Base-by-base conservation (phyloP, 2,797 vertebrate genomes). In the Sphenodon punctatus region DNA sequence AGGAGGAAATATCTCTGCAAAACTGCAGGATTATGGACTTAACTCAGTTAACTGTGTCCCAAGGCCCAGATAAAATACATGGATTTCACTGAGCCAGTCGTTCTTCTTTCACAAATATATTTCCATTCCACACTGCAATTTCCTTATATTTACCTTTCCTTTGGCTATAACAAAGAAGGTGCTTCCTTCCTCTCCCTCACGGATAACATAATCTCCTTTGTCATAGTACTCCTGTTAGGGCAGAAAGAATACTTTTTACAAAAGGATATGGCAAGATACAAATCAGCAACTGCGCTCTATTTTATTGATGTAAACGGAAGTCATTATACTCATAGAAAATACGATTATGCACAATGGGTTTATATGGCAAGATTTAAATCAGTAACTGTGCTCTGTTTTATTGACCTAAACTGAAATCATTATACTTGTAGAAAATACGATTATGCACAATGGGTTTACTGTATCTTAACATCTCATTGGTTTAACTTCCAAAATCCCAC, bases 111-210 rank as follows among this genome's bases (percentile, higher is more conserved):
- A n/a, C n/a, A n/a, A n/a, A n/a, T n/a, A 2, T 14, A 16, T 48
- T 65, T 48, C 16, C 10, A 10, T 22, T 30, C 34, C 58, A 22
- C 3, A 16, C n/a, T 60, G 12, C 34, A 30, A n/a, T 8, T 58
- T 67, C 38, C 10, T 53, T 27, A 41, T 2, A 34, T 3, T 96
- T 96, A 99, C 98, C 97, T 97, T 97, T 91, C 98, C 98, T 94
- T 97, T 97, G 30, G 97, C 95, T 85, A 98, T 97, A 88, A 99
- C 97, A 94, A 97, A 99, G 91, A 99, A 99, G 22, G 98, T 99
- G 82, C 96, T 98, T 81, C 98, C 98, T 92, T 98, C 97, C 83
- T 99, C 98, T 51, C 98, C 98, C 93, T 99, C 96, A 53, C 97
- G 95, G 91, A 99, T 98, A 91, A 98, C 92, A 53, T 97, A 97